Evolutionary conservation across 2,113 vertebrate species (phyloP), one percentile per base, ranked within the genome.

Genomic region (Poeciliopsis prolifica): DNA sequence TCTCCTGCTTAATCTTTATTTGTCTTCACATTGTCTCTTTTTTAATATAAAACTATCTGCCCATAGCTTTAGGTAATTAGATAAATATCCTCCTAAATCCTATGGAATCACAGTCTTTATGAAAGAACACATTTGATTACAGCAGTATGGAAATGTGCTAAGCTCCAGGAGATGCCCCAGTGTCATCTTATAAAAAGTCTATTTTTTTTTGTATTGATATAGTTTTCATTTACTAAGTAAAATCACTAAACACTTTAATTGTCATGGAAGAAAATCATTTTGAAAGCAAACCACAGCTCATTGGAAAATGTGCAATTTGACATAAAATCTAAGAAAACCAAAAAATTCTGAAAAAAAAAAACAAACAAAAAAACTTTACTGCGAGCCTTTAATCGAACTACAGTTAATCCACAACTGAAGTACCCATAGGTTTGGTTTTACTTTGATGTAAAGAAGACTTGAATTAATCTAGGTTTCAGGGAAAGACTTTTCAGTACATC

Each of bases 101-200:
- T 95, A 95, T 94, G 88, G 91, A 96, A 94, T 95, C 95, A 97
- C 95, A 96, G 95, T 95, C 96, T 95, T 93, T 88, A 92, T 95
- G 85, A 95, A 93, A 94, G 87, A 94, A 92, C 87, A 90, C 87
- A 90, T 91, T 92, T 92, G 83, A 78, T 91, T 95, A 95, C 91
- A 92, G 91, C 81, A 81, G 93, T 88, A 93, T 91, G 91, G 89
- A 94, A 93, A 94, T 93, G 91, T 94, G 91, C 92, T 94, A 93
- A 94, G 90, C 91, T 84, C 91, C 87, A 87, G 91, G 88, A 86
- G 74, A 64, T 73, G 82, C 88, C 92, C 90, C 90, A 87, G 86
- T 86, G 78, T 89, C 88, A 92, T 87, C 87, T 89, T 89, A 86
- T 91, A 90, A 82, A 93, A 92, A 93, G 48, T 92, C 87, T 92